A percentile compares a stretch with the other conserved stretches of the same genome.
phyloP scores from a whole-genome alignment of 2,888 invertebrate genomes.

The Merodon equestris region DNA sequence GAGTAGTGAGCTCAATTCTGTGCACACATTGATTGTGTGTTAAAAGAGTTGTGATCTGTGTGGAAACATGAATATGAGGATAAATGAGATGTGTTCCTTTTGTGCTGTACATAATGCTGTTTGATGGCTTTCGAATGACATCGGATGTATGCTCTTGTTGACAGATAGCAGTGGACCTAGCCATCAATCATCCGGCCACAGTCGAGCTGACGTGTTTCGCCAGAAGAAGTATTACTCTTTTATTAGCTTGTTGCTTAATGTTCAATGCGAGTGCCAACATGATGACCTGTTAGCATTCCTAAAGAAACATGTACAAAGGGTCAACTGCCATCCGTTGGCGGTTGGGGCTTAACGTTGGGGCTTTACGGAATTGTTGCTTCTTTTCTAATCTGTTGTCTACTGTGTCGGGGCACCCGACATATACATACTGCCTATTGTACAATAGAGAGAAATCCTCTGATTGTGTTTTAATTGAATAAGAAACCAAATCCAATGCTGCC shows the following conservation, averaged over 20 bases:
- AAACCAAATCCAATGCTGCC: slow-evolving; percentile 68
- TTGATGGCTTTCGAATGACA: slow-evolving; percentile 69
- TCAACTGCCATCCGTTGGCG: slow-evolving; percentile 10
- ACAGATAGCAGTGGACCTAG: slow-evolving; percentile 75
- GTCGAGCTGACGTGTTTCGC: slow-evolving; percentile 55
- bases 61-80: slow-evolving; percentile 67
- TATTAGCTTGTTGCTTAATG: slow-evolving; percentile 40
- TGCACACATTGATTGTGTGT: slow-evolving; percentile 58
- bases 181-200: slow-evolving; percentile 73
- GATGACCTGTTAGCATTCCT: slow-evolving; percentile 51
- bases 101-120: slow-evolving; percentile 63
- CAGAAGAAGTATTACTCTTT: slow-evolving; percentile 38
- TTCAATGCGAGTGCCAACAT: slow-evolving; percentile 10
- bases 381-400: slow-evolving; percentile 18
- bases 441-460: slow-evolving; percentile 67
- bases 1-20: slow-evolving; percentile 59
- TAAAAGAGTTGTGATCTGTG: slow-evolving; percentile 69
- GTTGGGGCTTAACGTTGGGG: neutral
- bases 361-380: slow-evolving; percentile 12
- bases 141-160: slow-evolving; percentile 73
- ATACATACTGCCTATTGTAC: slow-evolving; percentile 12
- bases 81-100: slow-evolving; percentile 65
- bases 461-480: slow-evolving; percentile 68
- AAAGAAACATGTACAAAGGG: slow-evolving; percentile 19
- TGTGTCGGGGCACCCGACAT: slow-evolving; percentile 1